phyloP scores from a whole-genome alignment of 2,888 invertebrate species.

The Microchrysa polita region DNA sequence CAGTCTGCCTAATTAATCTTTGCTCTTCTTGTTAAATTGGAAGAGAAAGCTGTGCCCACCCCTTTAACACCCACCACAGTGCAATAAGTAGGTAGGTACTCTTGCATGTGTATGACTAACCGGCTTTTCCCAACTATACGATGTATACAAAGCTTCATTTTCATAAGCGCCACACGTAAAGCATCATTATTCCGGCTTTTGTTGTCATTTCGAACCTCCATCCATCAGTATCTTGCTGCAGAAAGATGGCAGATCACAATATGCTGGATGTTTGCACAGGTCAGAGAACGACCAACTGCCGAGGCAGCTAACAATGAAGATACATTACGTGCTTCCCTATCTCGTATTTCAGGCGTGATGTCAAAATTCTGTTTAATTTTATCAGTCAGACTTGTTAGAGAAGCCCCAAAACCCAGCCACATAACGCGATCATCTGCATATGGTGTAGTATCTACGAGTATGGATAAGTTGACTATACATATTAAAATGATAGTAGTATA shows the following conservation, averaged over 20 bases:
- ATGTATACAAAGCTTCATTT: background rate
- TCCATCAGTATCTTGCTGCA: background rate
- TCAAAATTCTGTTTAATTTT: background rate
- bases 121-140: slow-evolving; percentile 9
- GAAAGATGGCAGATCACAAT: background rate
- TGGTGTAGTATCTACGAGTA: too few species aligned
- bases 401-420: background rate
- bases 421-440: background rate
- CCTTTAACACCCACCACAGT: too few species aligned
- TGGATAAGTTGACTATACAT: background rate
- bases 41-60: too few species aligned
- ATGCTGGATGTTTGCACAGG: background rate
- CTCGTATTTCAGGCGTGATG: background rate
- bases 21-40: too few species aligned
- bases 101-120: slow-evolving; percentile 11
- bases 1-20: too few species aligned
- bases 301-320: background rate
- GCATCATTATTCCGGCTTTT: background rate
- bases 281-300: background rate
- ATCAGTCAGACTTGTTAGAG: background rate
- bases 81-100: background rate
- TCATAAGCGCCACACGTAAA: background rate
- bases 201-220: background rate
- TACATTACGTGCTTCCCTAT: background rate
- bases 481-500: background rate